A percentile compares a stretch with the other conserved stretches of the same genome.
phyloP scores from a whole-genome alignment of 1,140 invertebrate species.

The Drosophila albomicans region DNA sequence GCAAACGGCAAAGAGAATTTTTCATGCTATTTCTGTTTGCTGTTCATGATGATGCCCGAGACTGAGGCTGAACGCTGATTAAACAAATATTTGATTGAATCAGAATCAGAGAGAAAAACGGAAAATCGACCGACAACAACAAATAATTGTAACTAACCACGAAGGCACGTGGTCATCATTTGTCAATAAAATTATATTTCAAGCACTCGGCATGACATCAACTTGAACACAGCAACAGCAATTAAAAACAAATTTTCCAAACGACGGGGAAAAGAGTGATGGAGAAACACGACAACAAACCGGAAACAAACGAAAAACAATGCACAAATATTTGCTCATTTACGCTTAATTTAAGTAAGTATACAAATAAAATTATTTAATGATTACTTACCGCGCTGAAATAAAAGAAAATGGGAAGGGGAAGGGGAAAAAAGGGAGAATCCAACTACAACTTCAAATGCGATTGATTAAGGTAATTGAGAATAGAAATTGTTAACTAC shows the following conservation, averaged over 20 bases:
- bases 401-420: slow-evolving; percentile 16
- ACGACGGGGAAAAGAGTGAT: slow-evolving; percentile 10
- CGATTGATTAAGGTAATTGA: neutral
- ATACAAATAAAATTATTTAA: slow-evolving; percentile 34
- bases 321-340: slow-evolving; percentile 79
- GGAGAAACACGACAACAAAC: slow-evolving; percentile 8
- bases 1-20: slow-evolving; percentile 50
- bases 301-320: slow-evolving; percentile 47
- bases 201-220: slow-evolving; percentile 10
- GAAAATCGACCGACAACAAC: neutral
- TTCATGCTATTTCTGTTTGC: neutral
- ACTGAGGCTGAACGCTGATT: slow-evolving; percentile 8
- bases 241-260: slow-evolving; percentile 71
- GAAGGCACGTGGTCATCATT: slow-evolving; percentile 25
- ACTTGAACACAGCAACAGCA: slow-evolving; percentile 48
- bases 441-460: neutral
- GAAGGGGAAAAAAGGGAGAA: neutral
- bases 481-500: neutral
- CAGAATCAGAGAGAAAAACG: neutral
- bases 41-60: neutral
- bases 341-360: slow-evolving; percentile 62
- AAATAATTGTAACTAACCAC: slow-evolving; percentile 11
- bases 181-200: slow-evolving; percentile 10
- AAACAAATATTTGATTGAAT: slow-evolving; percentile 31
- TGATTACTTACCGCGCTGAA: slow-evolving; percentile 72